phyloP scores from a whole-genome alignment of 2,797 vertebrate species.

The Myotis pilosus region DNA sequence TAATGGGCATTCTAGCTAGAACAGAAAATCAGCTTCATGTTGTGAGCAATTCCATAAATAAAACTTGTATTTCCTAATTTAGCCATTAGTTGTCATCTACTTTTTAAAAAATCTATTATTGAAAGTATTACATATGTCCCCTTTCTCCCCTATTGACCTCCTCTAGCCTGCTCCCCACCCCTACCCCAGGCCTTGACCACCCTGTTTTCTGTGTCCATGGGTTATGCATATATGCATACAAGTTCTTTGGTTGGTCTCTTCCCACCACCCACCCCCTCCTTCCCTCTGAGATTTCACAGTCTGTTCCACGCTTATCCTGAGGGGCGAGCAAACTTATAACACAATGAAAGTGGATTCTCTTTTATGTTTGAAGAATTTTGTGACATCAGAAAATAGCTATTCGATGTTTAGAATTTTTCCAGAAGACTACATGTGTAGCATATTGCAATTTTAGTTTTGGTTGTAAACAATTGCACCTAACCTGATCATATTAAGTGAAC shows the following conservation, averaged over 20 bases:
- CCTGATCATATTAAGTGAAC: not conserved
- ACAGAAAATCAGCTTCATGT: conserved; percentile 16
- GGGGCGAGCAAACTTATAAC: not conserved
- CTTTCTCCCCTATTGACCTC: no score
- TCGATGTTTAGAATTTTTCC: conserved; percentile 37
- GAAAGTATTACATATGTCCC: no score
- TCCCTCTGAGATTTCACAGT: no score
- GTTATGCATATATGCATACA: no score
- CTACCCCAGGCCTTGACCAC: no score
- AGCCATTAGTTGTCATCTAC: conserved; percentile 21
- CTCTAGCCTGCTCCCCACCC: no score
- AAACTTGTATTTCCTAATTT: conserved; percentile 59
- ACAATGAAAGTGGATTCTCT: conserved; percentile 17
- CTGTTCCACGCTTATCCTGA: not conserved
- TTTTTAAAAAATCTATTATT: not conserved
- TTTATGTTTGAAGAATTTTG: conserved; percentile 30
- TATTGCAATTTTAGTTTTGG: not conserved
- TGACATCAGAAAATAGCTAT: conserved; percentile 45
- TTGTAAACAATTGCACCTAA: not conserved
- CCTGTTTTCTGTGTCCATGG: no score
- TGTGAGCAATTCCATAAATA: not conserved
- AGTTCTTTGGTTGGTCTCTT: no score
- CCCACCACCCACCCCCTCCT: no score
- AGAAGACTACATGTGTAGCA: not conserved
- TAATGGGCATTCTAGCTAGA: conserved; percentile 21